Evolutionary conservation across 1,140 invertebrate species (phyloP).

Genomic region (Babylonia areolata): DNA sequence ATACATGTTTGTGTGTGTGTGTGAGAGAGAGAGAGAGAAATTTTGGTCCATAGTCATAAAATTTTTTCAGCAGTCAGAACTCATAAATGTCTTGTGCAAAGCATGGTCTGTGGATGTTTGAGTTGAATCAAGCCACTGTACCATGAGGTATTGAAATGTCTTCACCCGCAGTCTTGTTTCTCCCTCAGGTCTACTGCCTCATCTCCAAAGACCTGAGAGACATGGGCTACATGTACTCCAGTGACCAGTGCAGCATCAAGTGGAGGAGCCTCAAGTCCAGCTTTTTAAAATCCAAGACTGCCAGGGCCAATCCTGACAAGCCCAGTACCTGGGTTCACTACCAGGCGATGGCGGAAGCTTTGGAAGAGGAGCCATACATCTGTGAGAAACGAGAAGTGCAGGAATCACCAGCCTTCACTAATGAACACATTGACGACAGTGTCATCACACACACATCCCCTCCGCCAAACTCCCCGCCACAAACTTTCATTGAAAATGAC

Average conservation of each 20-base stretch:
- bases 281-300: neutral
- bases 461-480: neutral
- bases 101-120: too few relatives aligned
- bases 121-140: too few relatives aligned
- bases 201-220: neutral
- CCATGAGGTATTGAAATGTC: too few relatives aligned
- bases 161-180: too few relatives aligned
- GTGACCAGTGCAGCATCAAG: slow-evolving; percentile 1
- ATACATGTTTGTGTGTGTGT: too few relatives aligned
- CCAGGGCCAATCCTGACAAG: neutral
- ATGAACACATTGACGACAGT: neutral
- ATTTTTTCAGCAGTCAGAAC: too few relatives aligned
- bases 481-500: neutral
- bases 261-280: neutral
- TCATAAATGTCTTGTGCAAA: too few relatives aligned
- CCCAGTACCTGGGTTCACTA: neutral
- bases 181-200: neutral
- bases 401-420: neutral
- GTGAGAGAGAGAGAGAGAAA: too few relatives aligned
- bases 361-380: neutral
- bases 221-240: neutral
- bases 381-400: neutral
- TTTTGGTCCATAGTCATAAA: too few relatives aligned
- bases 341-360: neutral
- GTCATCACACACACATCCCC: neutral